Base-by-base conservation (phyloP, 2,113 vertebrate species). In the Rynchops niger region DNA sequence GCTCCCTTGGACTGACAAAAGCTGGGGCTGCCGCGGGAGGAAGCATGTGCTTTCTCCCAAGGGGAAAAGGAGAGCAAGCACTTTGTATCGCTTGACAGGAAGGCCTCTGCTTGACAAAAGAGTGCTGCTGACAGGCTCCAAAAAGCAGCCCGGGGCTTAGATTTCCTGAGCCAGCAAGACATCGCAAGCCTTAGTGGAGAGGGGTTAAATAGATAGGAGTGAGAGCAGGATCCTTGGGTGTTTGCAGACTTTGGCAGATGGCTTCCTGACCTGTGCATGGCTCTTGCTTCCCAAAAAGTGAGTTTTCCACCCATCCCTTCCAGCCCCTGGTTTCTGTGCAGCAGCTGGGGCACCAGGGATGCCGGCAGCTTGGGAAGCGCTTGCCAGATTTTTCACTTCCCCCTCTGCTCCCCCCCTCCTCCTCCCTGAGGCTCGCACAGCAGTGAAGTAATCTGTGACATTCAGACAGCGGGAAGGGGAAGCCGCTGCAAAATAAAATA, bases 391-490 rank as follows among this genome's bases (percentile, higher is more conserved):
- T 96, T 86, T 93, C 71, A 5, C 66, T 77, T 74, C 79, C 74
- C 92, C 50, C 66, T 63, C 63, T 40, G 42, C 72, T 82, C 65
- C 69, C 88, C 45, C 42, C n/a, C 12, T 5, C 66, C 87, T 47
- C 40, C 34, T 6, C 6, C 15, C n/a, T 2, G 23, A n/a, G 83
- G 72, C 94, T 93, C 2, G 2, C 95, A 55, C 86, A 95, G 94
- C 82, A 11, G 95, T 91, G 95, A 36, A 93, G 76, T 85, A 90
- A 92, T 96, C 79, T 90, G 93, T 95, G 96, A 96, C 97, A 95
- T 93, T 94, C 84, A 96, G 95, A 90, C 97, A 97, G 96, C 82
- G 87, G 96, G 96, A 97, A 96, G 94, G 90, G 96, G 94, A 97
- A 97, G 96, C 95, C 1, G 40, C 93, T 82, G 95, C 92, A 96